Evolutionary conservation across 2,113 vertebrate genomes (phyloP), one percentile per base, ranked within the genome.

Genomic region (Varanus komodoensis): DNA sequence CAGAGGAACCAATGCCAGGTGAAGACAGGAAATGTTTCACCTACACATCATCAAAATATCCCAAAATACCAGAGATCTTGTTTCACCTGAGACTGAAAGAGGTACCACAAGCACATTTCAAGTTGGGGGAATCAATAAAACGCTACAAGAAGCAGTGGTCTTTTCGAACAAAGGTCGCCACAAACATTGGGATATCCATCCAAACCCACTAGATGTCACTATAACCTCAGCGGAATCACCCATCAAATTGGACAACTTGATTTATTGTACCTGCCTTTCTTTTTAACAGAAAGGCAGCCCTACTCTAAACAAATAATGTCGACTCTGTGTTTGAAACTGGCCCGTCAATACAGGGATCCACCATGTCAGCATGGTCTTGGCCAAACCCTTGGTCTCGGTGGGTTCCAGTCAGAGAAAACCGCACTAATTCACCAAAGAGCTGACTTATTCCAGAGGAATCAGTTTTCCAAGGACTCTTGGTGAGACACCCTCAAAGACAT

Each of bases 131-230:
- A 79, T 32, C n/a, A 85, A 15, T 23, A 8, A 25, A 44, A 34
- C 0, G 0, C 44, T 87, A 77, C 89, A 25, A 1, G 3, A 0
- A 85, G 84, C 17, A 15, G 50, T 67, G 75, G 2, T 9, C 86
- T 1, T 0, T 0, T 8, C 25, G 69, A 7, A 25, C 0, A 0
- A 1, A 44, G 86, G 85, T 87, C 2, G 57, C 32, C 29, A 0
- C 64, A 17, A 50, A 52, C 52, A 78, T 23, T 34, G 50, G 75
- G 89, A 87, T 89, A 48, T 74, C 86, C 34, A 57, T 73, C 80
- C 91, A 12, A 44, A 90, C 90, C 96, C 96, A 93, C 96, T 96
- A 97, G 96, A 92, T 96, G 96, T 95, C 96, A 94, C 94, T 95
- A 89, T 94, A 84, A 90, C 11, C 84, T 68, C 90, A 54, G 91